Evolutionary conservation across 1,140 invertebrate species (phyloP).

Genomic region (Idris sp.): DNA sequence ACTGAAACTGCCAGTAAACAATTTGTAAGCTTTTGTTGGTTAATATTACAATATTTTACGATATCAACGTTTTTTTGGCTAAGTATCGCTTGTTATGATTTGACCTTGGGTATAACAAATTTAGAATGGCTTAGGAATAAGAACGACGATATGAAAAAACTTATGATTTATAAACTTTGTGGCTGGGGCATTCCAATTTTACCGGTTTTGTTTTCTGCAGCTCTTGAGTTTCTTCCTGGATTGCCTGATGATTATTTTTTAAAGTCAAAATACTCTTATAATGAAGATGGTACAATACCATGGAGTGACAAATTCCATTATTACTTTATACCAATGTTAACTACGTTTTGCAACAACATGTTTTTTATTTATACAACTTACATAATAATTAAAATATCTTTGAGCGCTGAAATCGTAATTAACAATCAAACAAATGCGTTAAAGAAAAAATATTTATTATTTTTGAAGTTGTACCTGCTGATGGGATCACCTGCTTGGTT

Average conservation of each 20-base stretch:
- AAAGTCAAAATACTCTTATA: slow-evolving; percentile 64
- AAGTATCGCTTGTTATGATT: slow-evolving; percentile 70
- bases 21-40: slow-evolving; percentile 63
- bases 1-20: too few relatives aligned
- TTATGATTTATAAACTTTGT: slow-evolving; percentile 59
- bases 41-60: slow-evolving; percentile 68
- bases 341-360: slow-evolving; percentile 66
- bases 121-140: slow-evolving; percentile 59
- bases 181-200: slow-evolving; percentile 60
- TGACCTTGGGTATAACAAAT: slow-evolving; percentile 67
- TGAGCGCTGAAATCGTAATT: slow-evolving; percentile 64
- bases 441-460: slow-evolving; percentile 66
- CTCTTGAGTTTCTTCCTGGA: slow-evolving; percentile 64
- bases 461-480: slow-evolving; percentile 67
- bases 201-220: slow-evolving; percentile 58
- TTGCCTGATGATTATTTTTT: slow-evolving; percentile 60
- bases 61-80: slow-evolving; percentile 70
- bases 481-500: slow-evolving; percentile 74
- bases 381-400: slow-evolving; percentile 64
- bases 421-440: slow-evolving; percentile 56
- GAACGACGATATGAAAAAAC: slow-evolving; percentile 53
- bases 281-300: slow-evolving; percentile 52
- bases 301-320: slow-evolving; percentile 66
- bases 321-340: slow-evolving; percentile 64
- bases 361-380: slow-evolving; percentile 67